Evolutionary conservation across 2,888 invertebrate genomes (phyloP).

Genomic region (Ichneumoninae sp.): DNA sequence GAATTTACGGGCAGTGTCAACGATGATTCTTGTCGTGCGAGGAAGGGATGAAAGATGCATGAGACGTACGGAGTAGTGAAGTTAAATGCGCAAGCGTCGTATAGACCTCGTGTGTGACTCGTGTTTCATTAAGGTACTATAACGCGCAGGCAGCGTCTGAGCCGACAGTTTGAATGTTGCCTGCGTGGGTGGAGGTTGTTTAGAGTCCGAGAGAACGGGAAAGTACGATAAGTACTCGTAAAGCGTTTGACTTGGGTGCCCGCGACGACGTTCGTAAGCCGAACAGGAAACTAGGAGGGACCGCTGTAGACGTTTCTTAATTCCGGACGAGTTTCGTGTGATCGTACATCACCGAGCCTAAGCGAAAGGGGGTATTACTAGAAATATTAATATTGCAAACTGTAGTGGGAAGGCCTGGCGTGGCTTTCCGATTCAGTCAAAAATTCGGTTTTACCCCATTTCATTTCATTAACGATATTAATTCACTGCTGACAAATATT

Average conservation of each 20-base stretch:
- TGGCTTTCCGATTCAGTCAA: too few relatives aligned
- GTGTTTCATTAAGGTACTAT: constrained; percentile 57
- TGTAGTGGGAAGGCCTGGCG: too few relatives aligned
- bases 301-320: not conserved
- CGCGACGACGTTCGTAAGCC: not conserved
- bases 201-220: constrained; percentile 2
- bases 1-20: not conserved
- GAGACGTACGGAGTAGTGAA: constrained; percentile 41
- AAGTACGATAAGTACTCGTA: not conserved
- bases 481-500: not conserved
- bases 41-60: constrained; percentile 41
- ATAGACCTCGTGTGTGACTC: constrained; percentile 52
- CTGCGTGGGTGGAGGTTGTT: constrained; percentile 53
- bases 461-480: not conserved
- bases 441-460: not conserved
- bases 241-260: not conserved
- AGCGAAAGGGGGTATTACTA: too few relatives aligned
- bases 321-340: constrained; percentile 52
- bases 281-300: not conserved
- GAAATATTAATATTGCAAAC: too few relatives aligned
- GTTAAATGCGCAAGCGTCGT: constrained; percentile 55
- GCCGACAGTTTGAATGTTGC: constrained; percentile 57
- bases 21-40: constrained; percentile 14
- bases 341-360: not conserved
- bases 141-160: not conserved